Evolutionary conservation across 1,140 invertebrate species (phyloP), one percentile per base, ranked within the genome.

Genomic region (Neodiprion fabricii): DNA sequence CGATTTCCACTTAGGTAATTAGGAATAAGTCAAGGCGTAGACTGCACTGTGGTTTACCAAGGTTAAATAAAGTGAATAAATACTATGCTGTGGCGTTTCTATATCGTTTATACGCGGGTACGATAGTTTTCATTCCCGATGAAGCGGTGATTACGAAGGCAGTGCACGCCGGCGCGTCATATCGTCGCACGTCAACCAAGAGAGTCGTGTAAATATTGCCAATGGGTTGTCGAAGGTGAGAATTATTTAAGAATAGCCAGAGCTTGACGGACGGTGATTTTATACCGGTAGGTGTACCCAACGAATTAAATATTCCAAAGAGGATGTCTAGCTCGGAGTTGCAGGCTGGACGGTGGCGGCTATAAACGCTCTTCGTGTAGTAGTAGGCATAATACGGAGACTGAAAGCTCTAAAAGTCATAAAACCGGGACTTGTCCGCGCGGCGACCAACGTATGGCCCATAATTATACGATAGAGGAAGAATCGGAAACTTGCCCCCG

Each of bases 291-390:
- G n/a, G 11, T 14, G 9, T 61, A 61, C 53, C 53, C 5, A 61
- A 61, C 53, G 53, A 61, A 61, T 61, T 61, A 61, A 61, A 61
- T 61, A 61, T 61, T 61, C 53, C 53, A 61, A 61, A 61, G 53
- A 61, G 11, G 53, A 61, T 14, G 53, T 61, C 53, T 61, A 40
- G 28, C 53, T 61, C 53, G n/a, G 53, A 8, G 53, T 17, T 40
- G 28, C 53, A 17, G n/a, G 53, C 53, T 61, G 2, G 28, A 40
- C 28, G 28, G 28, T 40, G 28, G 28, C 28, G 28, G 28, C 28
- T 40, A 40, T 40, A 40, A 40, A 40, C 28, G 28, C 1, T 40
- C 1, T 40, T 5, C 28, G 28, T 40, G 28, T 40, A 40, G 28
- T 5, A 3, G 28, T 40, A 40, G 28, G 5, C 5, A 40, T 40